A percentile compares a stretch with the other conserved stretches of the same genome.
Conservation (phyloP, 2,888 invertebrate genomes). For the Morpho achilles region DNA sequence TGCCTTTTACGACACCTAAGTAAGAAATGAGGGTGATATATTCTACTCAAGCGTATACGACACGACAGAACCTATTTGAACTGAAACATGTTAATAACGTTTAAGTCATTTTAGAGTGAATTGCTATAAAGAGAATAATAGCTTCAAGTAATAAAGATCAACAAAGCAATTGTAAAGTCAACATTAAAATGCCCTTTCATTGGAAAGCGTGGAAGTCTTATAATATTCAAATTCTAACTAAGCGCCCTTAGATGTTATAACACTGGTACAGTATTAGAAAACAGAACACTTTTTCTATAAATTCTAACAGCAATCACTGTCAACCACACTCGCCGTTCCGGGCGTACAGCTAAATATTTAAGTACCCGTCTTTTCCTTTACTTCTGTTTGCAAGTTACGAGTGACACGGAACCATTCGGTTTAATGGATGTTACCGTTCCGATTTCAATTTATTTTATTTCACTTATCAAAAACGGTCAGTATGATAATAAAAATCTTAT, state of each 20-base stretch:
- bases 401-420: conserved; percentile 22
- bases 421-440: conserved; percentile 21
- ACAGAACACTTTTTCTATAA: conserved; percentile 35
- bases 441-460: conserved; percentile 6
- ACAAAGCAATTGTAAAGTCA: conserved; percentile 16
- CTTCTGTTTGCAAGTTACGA: conserved; percentile 24
- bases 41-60: too few species aligned
- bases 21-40: too few species aligned
- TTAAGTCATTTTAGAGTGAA: neutral
- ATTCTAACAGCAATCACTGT: conserved; percentile 58
- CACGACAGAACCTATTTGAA: too few species aligned
- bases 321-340: conserved; percentile 44
- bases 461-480: too few species aligned
- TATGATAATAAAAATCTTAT: too few species aligned
- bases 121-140: conserved; percentile 1
- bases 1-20: too few species aligned
- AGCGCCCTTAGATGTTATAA: conserved; percentile 11
- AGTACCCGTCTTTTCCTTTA: conserved; percentile 41
- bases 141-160: conserved; percentile 7
- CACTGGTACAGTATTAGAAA: conserved; percentile 14
- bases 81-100: too few species aligned
- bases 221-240: conserved; percentile 15
- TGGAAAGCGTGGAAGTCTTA: conserved; percentile 5
- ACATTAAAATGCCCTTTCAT: conserved; percentile 6
- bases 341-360: conserved; percentile 54